Base-by-base conservation (phyloP, 2,797 vertebrate species). In the Fistularia tabacaria region DNA sequence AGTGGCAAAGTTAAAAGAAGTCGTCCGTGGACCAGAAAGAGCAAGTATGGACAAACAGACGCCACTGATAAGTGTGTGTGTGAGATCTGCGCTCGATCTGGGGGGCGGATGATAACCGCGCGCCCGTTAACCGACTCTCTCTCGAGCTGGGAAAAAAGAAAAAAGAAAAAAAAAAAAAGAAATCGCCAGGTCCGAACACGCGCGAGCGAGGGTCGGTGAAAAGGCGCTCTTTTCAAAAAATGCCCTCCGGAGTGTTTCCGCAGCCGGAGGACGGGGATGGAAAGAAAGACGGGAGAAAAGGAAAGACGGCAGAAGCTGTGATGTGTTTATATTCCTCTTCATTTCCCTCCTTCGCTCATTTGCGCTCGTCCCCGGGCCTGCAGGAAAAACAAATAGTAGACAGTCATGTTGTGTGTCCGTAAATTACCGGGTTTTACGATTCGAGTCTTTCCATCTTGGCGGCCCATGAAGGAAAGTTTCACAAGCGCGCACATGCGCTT, bases 331-430 rank as follows among this genome's bases (percentile, higher is more conserved):
- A 48, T 78, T 82, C 62, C 76, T 60, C 67, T 79, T 61, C 75
- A 61, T 80, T 82, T 79, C 71, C 51, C 46, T 57, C 57, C 12
- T 38, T 56, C 47, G 44, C 40, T 44, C 52, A 64, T 61, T 66
- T 7, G 7, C 45, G 46, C 39, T 15, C 55, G 72, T 51, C 59
- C 63, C 58, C 12, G 8, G 40, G 46, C 62, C 40, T 48, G 51
- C 67, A 77, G 71, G 59, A 62, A 80, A 80, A 81, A 71, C 64
- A 82, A 73, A 78, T 71, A 72, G 76, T 56, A 70, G 83, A 77
- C 64, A 36, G 64, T 69, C 10, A 57, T 76, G 68, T 78, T 81
- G 78, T 79, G 58, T 62, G 49, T 77, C 74, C 6, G 15, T 85
- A 79, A 76, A 77, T 82, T 64, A 52, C 42, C 58, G 11, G 36